Conservation (phyloP, 2,888 invertebrate genomes). For the Hypsopygia costalis region DNA sequence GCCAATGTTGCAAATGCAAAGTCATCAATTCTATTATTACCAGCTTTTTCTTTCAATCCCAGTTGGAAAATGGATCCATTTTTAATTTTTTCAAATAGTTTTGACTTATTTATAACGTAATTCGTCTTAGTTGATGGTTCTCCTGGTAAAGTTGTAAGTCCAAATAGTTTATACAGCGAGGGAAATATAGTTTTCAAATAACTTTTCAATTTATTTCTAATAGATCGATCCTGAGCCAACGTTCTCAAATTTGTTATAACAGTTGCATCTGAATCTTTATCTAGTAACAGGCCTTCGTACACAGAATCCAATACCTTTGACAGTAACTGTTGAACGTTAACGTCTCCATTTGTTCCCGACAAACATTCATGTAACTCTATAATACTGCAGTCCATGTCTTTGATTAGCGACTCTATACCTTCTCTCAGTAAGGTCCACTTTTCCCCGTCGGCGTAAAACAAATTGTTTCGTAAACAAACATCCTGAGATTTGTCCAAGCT, state of each 20-base stretch:
- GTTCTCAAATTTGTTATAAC: conserved; percentile 48
- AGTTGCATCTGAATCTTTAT: conserved; percentile 42
- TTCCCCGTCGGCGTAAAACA: conserved; percentile 72
- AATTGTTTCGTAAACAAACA: conserved; percentile 78
- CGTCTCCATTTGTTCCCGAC: conserved; percentile 73
- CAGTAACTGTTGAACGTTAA: conserved; percentile 70
- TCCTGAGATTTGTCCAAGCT: conserved; percentile 74
- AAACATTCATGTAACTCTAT: conserved; percentile 69
- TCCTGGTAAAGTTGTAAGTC: conserved; percentile 42
- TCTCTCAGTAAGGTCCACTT: conserved; percentile 65
- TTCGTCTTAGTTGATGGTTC: conserved; percentile 42
- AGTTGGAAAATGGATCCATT: conserved; percentile 43
- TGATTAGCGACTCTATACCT: conserved; percentile 59
- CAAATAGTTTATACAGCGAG: conserved; percentile 54
- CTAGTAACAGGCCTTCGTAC: conserved; percentile 63
- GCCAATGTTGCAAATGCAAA: conserved; percentile 49
- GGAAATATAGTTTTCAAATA: conserved; percentile 68
- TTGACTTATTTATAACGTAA: conserved; percentile 38
- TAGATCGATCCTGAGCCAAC: conserved; percentile 40
- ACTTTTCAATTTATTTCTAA: conserved; percentile 51
- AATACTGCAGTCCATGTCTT: conserved; percentile 43
- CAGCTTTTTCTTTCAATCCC: conserved; percentile 41
- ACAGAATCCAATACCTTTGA: conserved; percentile 69
- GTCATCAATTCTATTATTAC: conserved; percentile 41
- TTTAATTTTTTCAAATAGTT: conserved; percentile 43